phyloP scores from a whole-genome alignment of 2,888 invertebrate genomes.

The Cephus nigrinus region DNA sequence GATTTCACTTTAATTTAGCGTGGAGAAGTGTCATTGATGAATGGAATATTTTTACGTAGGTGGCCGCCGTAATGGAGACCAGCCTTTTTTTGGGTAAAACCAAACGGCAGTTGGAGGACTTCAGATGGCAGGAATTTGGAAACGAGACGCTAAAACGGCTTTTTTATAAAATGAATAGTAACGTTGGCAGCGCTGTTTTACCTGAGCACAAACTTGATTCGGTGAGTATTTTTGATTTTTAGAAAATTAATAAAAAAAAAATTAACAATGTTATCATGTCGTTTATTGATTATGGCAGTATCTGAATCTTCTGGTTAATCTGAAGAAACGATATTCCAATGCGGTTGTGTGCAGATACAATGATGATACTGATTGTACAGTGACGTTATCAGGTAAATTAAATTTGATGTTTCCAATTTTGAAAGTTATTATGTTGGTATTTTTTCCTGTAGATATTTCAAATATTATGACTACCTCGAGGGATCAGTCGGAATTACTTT shows the following conservation, averaged over 20 bases:
- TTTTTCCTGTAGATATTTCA: no score
- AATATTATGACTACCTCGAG: no score
- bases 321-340: no score
- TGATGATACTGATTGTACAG: no score
- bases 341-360: no score
- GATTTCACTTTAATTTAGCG: background rate
- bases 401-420: no score
- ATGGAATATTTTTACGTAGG: background rate
- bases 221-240: background rate
- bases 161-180: background rate
- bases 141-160: background rate
- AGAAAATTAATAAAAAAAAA: background rate
- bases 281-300: no score
- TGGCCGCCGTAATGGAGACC: background rate
- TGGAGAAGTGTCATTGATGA: background rate
- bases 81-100: background rate
- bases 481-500: no score
- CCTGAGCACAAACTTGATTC: background rate
- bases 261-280: no score
- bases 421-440: no score
- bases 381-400: no score
- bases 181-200: background rate
- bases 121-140: background rate
- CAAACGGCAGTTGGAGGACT: background rate
- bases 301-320: no score